Base-by-base conservation (phyloP, 92 coral and sea anemone species). In the Parazoanthus darwini region DNA sequence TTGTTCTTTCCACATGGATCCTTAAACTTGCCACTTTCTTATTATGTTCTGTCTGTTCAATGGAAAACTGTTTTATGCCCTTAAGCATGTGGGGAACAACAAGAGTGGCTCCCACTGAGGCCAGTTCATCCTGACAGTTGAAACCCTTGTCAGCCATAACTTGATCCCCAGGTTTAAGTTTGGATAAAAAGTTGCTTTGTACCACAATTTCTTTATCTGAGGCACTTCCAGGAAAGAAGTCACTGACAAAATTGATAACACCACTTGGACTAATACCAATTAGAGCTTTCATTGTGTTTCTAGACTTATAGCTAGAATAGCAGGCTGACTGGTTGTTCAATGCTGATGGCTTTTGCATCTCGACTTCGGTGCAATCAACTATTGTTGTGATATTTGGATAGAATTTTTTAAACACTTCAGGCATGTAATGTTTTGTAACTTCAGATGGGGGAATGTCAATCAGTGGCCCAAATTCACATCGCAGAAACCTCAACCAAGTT, bases 11-110 rank as follows among this genome's bases (percentile, higher is more conserved):
- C 78, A 91, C 93, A 89, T 91, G 93, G 29, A 88, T 85, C 74
- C 93, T 85, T 25, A 91, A 68, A 86, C 92, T 91, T 44, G 94
- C 94, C 26, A 91, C 89, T 78, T 74, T 89, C 85, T 91, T 92
- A 79, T 92, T 92, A 72, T 92, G 94, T 22, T 89, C 92, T 70
- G 94, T 92, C 72, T 92, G 82, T 86, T 90, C 88, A 1, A 6
- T 59, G 9, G 89, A 84, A 74, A 91, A 91, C 82, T 91, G 94
- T 56, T 78, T 70, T 3, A 66, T 79, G 42, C 42, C 42, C 42
- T 39, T 39, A 2, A 39, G 42, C 42, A 39, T 39, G 42, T 39
- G 42, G 42, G 42, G 42, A 39, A 39, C 3, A 39, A 39, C 42
- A 39, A 39, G 42, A 39, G 42, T 39, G 42, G 4, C 42, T 2